These are phyloP conservation scores for Caenorhabditis wallacei DNA, from an alignment of 2,888 invertebrate genomes.

Conservation along the genomic window DNA sequence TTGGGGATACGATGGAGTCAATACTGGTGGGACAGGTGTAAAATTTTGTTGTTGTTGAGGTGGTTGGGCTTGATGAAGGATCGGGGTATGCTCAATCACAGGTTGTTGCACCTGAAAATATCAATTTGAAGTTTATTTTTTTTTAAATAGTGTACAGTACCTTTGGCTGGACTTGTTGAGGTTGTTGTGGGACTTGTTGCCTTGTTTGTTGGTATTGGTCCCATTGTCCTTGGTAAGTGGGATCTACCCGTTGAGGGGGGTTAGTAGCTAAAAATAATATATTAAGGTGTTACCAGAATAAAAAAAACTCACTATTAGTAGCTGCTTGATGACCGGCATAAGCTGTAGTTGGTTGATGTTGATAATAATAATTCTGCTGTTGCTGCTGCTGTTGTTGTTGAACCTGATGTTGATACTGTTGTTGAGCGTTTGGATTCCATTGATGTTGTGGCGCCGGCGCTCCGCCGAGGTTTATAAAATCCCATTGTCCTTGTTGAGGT, in stretches of 20 bases:
- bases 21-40: slow-evolving; percentile 26
- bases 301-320: background rate
- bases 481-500: slow-evolving; percentile 65
- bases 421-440: slow-evolving; percentile 54
- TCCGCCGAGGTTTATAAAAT: slow-evolving; percentile 70
- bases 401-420: slow-evolving; percentile 33
- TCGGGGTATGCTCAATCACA: slow-evolving; percentile 44
- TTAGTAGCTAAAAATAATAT: slow-evolving; percentile 23
- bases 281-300: no score
- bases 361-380: slow-evolving; percentile 1
- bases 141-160: no score
- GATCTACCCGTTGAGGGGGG: slow-evolving; percentile 4
- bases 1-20: slow-evolving; percentile 10
- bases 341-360: slow-evolving; percentile 17
- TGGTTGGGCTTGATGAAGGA: slow-evolving; percentile 8
- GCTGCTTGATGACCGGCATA: slow-evolving; percentile 3
- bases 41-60: slow-evolving; percentile 22
- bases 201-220: background rate
- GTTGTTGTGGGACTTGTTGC: slow-evolving; percentile 26
- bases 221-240: slow-evolving; percentile 21
- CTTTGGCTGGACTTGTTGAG: background rate
- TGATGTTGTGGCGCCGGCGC: slow-evolving; percentile 62
- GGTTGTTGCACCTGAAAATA: slow-evolving; percentile 20
- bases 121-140: no score
- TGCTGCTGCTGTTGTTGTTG: slow-evolving; percentile 40